Percentiles rank a stretch among this genome's conserved stretches.
These are phyloP conservation scores for Argyresthia goedartella DNA, from an alignment of 2,888 invertebrate genomes.

Conservation along the genomic window DNA sequence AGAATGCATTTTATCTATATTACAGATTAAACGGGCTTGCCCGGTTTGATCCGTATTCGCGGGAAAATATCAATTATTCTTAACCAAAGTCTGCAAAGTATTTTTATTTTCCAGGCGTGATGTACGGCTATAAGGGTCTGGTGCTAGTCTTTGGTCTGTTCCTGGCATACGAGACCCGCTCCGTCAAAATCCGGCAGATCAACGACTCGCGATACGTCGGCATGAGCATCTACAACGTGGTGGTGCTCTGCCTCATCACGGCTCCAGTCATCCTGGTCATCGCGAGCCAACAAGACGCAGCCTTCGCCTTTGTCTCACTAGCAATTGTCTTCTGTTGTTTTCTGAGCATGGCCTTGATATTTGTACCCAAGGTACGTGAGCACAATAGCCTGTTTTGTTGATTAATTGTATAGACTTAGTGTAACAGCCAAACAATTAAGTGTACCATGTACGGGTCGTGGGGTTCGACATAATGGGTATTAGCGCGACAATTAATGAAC, in stretches of 20 bases:
- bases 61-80: no score
- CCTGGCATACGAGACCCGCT: conserved; percentile 97
- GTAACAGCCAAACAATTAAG: background rate
- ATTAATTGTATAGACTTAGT: background rate
- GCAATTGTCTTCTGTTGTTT: conserved; percentile 98
- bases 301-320: conserved; percentile 95
- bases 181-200: conserved; percentile 96
- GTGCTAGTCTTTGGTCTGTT: conserved; percentile 97
- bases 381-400: background rate
- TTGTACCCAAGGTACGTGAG: conserved; percentile 91
- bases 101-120: conserved; percentile 77
- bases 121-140: conserved; percentile 97
- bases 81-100: background rate
- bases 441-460: no score
- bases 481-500: no score
- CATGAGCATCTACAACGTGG: conserved; percentile 99
- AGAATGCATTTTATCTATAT: no score
- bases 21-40: no score
- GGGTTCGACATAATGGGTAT: no score
- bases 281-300: conserved; percentile 96
- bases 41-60: no score
- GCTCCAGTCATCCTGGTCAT: conserved; percentile 98
- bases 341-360: conserved; percentile 98
- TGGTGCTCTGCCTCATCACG: conserved; percentile 96
- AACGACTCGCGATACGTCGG: conserved; percentile 99